These are phyloP conservation scores for Agapostemon virescens DNA, from an alignment of 2,888 invertebrate species.

Conservation along the genomic window DNA sequence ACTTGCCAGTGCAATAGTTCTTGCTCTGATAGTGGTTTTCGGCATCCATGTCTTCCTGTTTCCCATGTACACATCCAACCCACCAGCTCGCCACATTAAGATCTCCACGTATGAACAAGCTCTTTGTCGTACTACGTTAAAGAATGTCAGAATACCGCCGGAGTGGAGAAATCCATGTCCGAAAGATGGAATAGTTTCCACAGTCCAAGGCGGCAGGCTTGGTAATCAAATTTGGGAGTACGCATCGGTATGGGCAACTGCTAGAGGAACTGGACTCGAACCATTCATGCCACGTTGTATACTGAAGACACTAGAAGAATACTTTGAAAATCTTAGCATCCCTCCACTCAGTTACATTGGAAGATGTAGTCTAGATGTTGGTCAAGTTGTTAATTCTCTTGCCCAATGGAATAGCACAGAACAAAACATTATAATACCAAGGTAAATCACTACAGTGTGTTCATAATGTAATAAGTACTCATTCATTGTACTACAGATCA, in stretches of 20 bases:
- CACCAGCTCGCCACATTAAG: constrained; percentile 78
- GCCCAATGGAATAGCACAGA: constrained; percentile 83
- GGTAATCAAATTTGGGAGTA: constrained; percentile 80
- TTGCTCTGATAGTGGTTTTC: constrained; percentile 83
- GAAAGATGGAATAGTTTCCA: constrained; percentile 76
- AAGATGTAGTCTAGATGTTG: constrained; percentile 81
- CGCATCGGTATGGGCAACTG: constrained; percentile 78
- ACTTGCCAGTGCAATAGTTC: constrained; percentile 83
- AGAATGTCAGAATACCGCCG: constrained; percentile 76
- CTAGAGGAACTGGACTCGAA: constrained; percentile 77
- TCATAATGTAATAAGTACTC: not conserved
- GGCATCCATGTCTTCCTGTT: constrained; percentile 84
- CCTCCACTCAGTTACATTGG: constrained; percentile 83
- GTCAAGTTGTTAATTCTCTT: constrained; percentile 81
- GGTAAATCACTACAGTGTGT: constrained; percentile 62
- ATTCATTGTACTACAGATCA: not conserved
- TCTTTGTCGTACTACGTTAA: constrained; percentile 81
- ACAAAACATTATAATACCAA: constrained; percentile 83
- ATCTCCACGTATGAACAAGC: constrained; percentile 82
- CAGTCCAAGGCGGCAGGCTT: constrained; percentile 77
- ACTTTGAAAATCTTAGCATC: constrained; percentile 82
- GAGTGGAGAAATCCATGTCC: constrained; percentile 76
- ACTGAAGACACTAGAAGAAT: constrained; percentile 81
- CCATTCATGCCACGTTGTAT: constrained; percentile 80
- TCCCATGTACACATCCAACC: constrained; percentile 82